Evolutionary conservation across 2,113 vertebrate genomes (phyloP).

Genomic region (Coregonus clupeaformis): DNA sequence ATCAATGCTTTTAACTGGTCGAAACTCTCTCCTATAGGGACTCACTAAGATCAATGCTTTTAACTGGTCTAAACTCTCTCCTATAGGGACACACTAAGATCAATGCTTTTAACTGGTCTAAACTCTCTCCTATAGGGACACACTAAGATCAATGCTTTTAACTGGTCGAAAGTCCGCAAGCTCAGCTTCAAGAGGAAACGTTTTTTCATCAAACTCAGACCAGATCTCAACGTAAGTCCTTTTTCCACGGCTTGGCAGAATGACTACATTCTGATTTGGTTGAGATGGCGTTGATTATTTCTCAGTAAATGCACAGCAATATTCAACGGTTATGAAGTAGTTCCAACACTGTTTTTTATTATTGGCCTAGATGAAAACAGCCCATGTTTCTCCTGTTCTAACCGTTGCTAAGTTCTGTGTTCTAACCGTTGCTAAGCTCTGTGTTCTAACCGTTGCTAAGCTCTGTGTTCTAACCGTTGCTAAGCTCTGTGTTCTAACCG

Average conservation of each 20-base stretch:
- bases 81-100: constrained; percentile 91
- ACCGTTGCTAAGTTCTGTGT: not conserved
- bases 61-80: constrained; percentile 97
- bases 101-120: constrained; percentile 97
- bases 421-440: too few relatives aligned
- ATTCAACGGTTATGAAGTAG: too few relatives aligned
- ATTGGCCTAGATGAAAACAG: not conserved
- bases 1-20: constrained; percentile 98
- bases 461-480: too few relatives aligned
- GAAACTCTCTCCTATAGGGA: constrained; percentile 86
- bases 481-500: too few relatives aligned
- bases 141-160: constrained; percentile 95
- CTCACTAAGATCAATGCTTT: constrained; percentile 95
- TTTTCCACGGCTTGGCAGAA: not conserved
- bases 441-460: too few relatives aligned
- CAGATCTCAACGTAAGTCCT: constrained; percentile 86
- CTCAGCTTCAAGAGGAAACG: constrained; percentile 95
- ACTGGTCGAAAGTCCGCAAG: constrained; percentile 96
- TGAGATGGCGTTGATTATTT: too few relatives aligned
- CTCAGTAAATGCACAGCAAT: too few relatives aligned
- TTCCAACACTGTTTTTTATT: not conserved
- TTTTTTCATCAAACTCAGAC: constrained; percentile 93
- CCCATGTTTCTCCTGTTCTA: not conserved
- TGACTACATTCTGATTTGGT: too few relatives aligned
- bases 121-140: constrained; percentile 77